These are phyloP conservation scores for Eremophila alpestris DNA, from an alignment of 2,797 vertebrate genomes.

Conservation along the genomic window DNA sequence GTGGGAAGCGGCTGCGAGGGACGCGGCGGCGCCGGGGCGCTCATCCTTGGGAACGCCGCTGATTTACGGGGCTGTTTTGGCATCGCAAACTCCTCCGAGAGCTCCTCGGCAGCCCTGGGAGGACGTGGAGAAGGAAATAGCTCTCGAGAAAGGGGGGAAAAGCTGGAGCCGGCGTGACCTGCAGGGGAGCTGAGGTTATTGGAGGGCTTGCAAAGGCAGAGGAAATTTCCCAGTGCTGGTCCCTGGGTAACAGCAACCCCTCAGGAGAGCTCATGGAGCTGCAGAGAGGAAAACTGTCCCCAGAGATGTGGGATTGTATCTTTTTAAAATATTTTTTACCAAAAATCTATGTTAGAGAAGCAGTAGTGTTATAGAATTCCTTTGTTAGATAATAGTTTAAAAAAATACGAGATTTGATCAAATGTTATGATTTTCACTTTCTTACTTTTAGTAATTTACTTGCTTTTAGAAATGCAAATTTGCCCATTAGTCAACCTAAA, in stretches of 20 bases:
- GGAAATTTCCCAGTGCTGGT: not conserved
- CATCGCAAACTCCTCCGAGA: slow-evolving; percentile 32
- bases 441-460: too few relatives aligned
- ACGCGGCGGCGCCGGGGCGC: not conserved
- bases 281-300: not conserved
- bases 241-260: rapidly evolving
- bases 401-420: too few relatives aligned
- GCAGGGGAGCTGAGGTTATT: not conserved
- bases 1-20: slow-evolving; percentile 36
- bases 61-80: slow-evolving; percentile 20
- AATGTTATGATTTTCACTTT: too few relatives aligned
- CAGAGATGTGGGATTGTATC: not conserved
- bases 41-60: slow-evolving; percentile 27
- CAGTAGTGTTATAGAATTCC: too few relatives aligned
- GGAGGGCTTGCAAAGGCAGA: not conserved
- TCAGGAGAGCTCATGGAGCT: not conserved
- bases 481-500: too few relatives aligned
- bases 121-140: not conserved
- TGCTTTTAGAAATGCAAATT: too few relatives aligned
- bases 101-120: not conserved
- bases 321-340: not conserved
- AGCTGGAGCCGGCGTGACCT: slow-evolving; percentile 14
- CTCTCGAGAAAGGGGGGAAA: not conserved
- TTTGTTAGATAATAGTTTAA: too few relatives aligned
- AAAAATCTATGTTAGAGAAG: too few relatives aligned